A percentile compares a stretch with the other conserved stretches of the same genome.
Evolutionary conservation across 2,888 invertebrate species (phyloP).

Genomic region (Eilema caniola): DNA sequence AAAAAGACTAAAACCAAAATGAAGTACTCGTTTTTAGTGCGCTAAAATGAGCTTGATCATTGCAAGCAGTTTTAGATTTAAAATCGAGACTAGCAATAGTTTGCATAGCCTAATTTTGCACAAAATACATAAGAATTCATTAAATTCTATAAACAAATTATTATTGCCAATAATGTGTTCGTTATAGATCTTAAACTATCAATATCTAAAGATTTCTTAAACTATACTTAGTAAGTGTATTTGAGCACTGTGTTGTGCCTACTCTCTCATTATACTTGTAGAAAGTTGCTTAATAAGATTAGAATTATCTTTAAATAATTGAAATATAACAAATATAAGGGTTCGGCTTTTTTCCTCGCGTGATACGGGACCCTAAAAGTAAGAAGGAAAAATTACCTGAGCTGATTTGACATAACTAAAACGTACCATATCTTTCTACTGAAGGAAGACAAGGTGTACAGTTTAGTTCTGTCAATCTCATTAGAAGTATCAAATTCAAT

Average conservation of each 20-base stretch:
- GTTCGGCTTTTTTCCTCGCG: no score
- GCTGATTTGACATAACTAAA: background rate
- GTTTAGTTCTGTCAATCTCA: no score
- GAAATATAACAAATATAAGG: background rate
- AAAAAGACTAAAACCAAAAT: background rate
- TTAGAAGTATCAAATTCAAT: no score
- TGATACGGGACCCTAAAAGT: no score
- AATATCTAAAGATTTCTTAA: background rate
- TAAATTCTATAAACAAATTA: slow-evolving; percentile 7
- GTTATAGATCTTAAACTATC: background rate
- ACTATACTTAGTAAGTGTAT: background rate
- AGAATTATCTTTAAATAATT: background rate
- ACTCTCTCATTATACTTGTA: background rate
- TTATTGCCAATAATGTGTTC: background rate
- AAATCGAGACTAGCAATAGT: background rate
- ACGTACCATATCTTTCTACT: no score
- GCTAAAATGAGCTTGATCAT: background rate
- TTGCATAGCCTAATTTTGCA: background rate
- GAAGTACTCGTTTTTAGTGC: background rate
- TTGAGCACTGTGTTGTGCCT: background rate
- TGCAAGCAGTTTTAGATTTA: background rate
- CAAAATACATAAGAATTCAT: background rate
- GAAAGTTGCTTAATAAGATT: background rate
- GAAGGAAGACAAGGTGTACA: no score
- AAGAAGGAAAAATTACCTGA: background rate